Percentiles rank a stretch among this genome's conserved stretches.
phyloP scores from a whole-genome alignment of 2,113 vertebrate genomes.

The Pangasianodon hypophthalmus region DNA sequence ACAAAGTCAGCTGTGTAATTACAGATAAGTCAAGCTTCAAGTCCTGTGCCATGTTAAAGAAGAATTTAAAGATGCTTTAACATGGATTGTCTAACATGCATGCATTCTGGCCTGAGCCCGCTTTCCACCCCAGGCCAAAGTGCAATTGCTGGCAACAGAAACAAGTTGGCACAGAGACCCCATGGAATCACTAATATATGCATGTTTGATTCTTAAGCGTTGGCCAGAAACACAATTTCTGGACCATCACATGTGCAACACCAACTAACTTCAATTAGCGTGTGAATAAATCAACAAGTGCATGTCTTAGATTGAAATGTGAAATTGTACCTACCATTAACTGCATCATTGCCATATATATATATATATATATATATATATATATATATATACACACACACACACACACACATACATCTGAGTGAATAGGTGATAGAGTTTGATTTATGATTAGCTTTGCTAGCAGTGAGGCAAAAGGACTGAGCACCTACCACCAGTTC shows the following conservation, averaged over 20 bases:
- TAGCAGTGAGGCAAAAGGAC: background rate
- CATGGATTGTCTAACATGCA: background rate
- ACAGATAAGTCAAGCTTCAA: background rate
- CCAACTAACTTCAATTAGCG: background rate
- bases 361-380: no score
- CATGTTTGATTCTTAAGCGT: background rate
- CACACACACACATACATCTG: background rate
- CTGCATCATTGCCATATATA: background rate
- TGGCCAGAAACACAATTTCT: background rate
- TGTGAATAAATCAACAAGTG: background rate
- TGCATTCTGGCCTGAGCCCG: background rate
- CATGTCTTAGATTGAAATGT: background rate
- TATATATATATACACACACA: no score
- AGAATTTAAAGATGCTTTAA: background rate
- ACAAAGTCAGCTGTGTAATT: conserved; percentile 5
- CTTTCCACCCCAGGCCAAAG: background rate
- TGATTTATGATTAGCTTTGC: background rate
- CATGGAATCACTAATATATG: background rate
- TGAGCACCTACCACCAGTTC: conserved; percentile 92
- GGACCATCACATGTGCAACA: conserved; percentile 1
- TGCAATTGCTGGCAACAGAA: background rate
- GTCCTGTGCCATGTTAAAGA: background rate
- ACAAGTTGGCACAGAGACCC: background rate
- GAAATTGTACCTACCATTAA: no score
- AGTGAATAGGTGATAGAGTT: background rate